Evolutionary conservation across 2,888 invertebrate species (phyloP), one percentile per base, ranked within the genome.

Genomic region (Drosophila bunnanda): DNA sequence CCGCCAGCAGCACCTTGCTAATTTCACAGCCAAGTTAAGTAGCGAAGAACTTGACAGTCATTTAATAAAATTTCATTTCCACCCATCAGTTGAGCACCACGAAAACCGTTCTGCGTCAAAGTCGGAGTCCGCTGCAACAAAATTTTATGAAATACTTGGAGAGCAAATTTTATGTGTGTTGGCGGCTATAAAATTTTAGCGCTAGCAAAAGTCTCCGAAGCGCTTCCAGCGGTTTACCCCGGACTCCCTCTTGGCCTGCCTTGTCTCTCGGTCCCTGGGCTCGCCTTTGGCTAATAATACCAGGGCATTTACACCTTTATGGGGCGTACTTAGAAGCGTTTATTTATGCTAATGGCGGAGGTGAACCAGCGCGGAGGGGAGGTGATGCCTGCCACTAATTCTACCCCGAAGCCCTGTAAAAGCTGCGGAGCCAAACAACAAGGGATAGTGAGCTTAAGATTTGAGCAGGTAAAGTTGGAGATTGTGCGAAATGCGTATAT

Each of bases 291-390:
- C 87, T 89, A 87, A 87, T 87, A 86, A 89, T 87, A 85, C 78
- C 76, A 77, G 59, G 76, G 80, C 89, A 90, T 89, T 90, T 89
- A 86, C 91, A 90, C 91, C 90, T 90, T 90, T 89, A 91, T 89
- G 84, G 78, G 78, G 77, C 75, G 79, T 78, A 85, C 85, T 88
- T 82, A 83, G 82, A 85, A 78, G 75, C 79, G 84, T 82, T 89
- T 90, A 90, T 89, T 89, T 90, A 89, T 89, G 90, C 90, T 90
- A 89, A 89, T 89, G 83, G 86, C 65, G 39, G 54, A 50, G 61
- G 30, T 22, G 28, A 58, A 48, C 38, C 55, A 10, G 34, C 25
- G 54, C 15, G 48, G 32, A 15, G 38, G n/a, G 25, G 25, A 56
- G 61, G 50, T 20, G 58, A 69, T 77, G 79, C 78, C 80, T 80